A percentile compares a stretch with the other conserved stretches of the same genome.
These are phyloP conservation scores for Lutjanus erythropterus DNA, from an alignment of 2,113 vertebrate genomes.

Conservation along the genomic window DNA sequence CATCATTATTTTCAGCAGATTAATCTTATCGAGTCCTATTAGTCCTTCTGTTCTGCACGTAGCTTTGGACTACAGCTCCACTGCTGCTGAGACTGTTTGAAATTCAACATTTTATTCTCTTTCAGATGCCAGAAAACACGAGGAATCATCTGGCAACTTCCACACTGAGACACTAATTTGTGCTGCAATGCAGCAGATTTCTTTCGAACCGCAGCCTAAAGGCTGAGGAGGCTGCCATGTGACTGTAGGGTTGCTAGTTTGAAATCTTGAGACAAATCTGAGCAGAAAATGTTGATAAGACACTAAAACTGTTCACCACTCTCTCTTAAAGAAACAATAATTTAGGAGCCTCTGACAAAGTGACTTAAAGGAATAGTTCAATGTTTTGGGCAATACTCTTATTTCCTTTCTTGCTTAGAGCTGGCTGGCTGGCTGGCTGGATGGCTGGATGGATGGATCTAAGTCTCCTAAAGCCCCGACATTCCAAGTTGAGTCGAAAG, in stretches of 20 bases:
- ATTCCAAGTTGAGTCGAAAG: too few relatives aligned
- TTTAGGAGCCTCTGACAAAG: neutral
- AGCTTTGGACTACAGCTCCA: constrained; percentile 5
- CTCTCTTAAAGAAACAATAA: neutral
- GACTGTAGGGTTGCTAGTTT: constrained; percentile 27
- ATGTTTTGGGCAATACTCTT: neutral
- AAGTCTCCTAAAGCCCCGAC: too few relatives aligned
- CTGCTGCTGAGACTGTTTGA: constrained; percentile 31
- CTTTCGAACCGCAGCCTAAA: constrained; percentile 1
- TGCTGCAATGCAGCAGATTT: constrained; percentile 66
- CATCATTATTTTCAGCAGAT: constrained; percentile 25
- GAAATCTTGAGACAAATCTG: neutral
- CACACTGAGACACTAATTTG: constrained; percentile 35
- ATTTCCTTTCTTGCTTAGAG: neutral
- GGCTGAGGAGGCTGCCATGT: constrained; percentile 5
- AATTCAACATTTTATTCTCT: constrained; percentile 56
- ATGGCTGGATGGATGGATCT: neutral
- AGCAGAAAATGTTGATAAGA: neutral
- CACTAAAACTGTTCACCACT: too few relatives aligned
- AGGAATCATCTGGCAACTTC: constrained; percentile 49
- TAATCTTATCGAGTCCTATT: constrained; percentile 22
- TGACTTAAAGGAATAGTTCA: neutral
- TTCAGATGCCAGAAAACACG: constrained; percentile 47
- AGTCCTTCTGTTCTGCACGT: constrained; percentile 23
- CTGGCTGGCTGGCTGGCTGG: neutral